A percentile compares a stretch with the other conserved stretches of the same genome.
Conservation (phyloP, 2,797 vertebrate genomes). For the Myiotriccus ornatus region DNA sequence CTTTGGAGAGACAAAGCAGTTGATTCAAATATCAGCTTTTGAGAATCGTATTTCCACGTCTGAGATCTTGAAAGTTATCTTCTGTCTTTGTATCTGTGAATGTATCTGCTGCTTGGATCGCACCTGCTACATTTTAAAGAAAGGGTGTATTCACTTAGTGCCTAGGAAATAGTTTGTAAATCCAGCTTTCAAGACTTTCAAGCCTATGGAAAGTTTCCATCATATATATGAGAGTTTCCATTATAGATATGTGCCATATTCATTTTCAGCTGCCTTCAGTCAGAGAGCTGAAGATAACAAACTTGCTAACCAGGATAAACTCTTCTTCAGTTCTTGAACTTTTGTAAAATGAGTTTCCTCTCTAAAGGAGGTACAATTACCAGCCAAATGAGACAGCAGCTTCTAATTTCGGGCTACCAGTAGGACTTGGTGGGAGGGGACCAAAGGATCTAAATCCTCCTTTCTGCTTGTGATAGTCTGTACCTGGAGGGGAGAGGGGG, state of each 20-base stretch:
- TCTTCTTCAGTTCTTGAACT: background rate
- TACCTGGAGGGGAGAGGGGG: background rate
- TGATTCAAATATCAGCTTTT: background rate
- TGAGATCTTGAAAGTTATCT: background rate
- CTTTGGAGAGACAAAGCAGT: background rate
- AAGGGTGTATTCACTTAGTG: background rate
- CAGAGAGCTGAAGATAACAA: constrained; percentile 7
- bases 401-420: background rate
- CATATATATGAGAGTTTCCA: background rate
- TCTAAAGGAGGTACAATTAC: background rate
- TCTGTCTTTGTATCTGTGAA: background rate
- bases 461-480: background rate
- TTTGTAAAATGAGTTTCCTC: background rate
- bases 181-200: background rate
- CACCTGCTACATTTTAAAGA: background rate
- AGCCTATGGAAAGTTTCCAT: background rate
- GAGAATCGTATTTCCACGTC: background rate
- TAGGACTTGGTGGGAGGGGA: background rate
- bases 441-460: background rate
- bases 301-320: background rate
- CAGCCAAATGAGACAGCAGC: background rate
- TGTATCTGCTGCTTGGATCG: background rate
- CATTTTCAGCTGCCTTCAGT: constrained; percentile 25
- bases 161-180: background rate
- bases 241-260: constrained; percentile 14